These are phyloP conservation scores for Patiria miniata DNA, from an alignment of 35 echinoderm and acorn worm species.

Conservation along the genomic window DNA sequence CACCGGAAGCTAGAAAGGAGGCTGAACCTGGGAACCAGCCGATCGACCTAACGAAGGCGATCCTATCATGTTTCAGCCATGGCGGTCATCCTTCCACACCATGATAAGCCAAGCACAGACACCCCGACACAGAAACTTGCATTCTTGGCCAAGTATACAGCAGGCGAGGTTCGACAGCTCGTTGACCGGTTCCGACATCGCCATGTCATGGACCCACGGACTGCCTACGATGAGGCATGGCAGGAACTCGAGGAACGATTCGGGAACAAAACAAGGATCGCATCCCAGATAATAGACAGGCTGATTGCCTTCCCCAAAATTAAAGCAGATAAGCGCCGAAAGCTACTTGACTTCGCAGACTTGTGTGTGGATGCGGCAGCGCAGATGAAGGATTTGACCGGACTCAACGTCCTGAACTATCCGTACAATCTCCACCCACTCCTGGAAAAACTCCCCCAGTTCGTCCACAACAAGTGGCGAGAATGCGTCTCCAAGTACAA, in stretches of 20 bases:
- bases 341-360: constrained; percentile 22
- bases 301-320: constrained; percentile 31
- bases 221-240: background rate
- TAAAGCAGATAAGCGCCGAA: background rate
- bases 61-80: constrained; percentile 42
- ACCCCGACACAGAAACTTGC: background rate
- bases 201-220: background rate
- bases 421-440: constrained; percentile 39
- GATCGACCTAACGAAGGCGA: constrained; percentile 30
- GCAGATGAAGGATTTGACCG: constrained; percentile 42
- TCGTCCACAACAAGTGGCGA: constrained; percentile 57
- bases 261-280: constrained; percentile 32
- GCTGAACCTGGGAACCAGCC: background rate
- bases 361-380: constrained; percentile 20
- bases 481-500: constrained; percentile 27
- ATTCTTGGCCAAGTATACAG: background rate
- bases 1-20: no score
- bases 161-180: background rate
- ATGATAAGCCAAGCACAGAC: constrained; percentile 20
- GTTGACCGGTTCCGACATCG: background rate
- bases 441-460: constrained; percentile 43
- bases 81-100: constrained; percentile 39
- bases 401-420: constrained; percentile 43
- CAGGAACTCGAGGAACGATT: constrained; percentile 44
- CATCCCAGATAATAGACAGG: constrained; percentile 2